A percentile compares a stretch with the other conserved stretches of the same genome.
Evolutionary conservation across 2,113 vertebrate species (phyloP).

Genomic region (Muscicapa adusta): DNA sequence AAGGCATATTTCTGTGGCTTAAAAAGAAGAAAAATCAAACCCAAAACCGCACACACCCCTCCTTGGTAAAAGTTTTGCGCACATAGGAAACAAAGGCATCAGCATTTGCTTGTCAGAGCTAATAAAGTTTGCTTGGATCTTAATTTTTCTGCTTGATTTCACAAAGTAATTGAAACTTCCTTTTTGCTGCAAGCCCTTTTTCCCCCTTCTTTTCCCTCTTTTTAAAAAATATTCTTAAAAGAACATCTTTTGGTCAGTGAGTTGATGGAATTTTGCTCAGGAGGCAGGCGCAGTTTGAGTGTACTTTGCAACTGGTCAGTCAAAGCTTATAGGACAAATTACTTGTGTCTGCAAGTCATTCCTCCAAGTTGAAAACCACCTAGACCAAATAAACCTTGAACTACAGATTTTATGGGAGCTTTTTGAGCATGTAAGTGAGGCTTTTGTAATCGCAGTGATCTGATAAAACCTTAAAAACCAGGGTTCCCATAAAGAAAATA

Average conservation of each 20-base stretch:
- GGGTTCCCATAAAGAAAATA: slow-evolving; percentile 4
- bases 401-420: slow-evolving; percentile 25
- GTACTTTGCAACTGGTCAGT: slow-evolving; percentile 4
- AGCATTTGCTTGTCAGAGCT: slow-evolving; percentile 76
- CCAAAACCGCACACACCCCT: background rate
- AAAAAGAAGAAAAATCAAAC: background rate
- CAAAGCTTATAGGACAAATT: slow-evolving; percentile 39
- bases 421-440: slow-evolving; percentile 26
- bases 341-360: slow-evolving; percentile 39
- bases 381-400: slow-evolving; percentile 50
- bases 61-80: background rate
- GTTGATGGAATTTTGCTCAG: slow-evolving; percentile 65
- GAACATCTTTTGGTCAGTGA: slow-evolving; percentile 72
- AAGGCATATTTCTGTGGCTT: background rate
- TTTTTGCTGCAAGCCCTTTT: slow-evolving; percentile 57
- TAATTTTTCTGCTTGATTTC: slow-evolving; percentile 82
- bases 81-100: slow-evolving; percentile 62
- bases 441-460: slow-evolving; percentile 39
- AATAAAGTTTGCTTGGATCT: slow-evolving; percentile 81
- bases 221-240: slow-evolving; percentile 42
- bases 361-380: slow-evolving; percentile 36
- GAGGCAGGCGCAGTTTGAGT: background rate
- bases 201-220: background rate
- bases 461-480: slow-evolving; percentile 29
- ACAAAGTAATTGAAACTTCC: slow-evolving; percentile 84